Evolutionary conservation across 2,113 vertebrate genomes (phyloP).

Genomic region (Eonycteris spelaea): DNA sequence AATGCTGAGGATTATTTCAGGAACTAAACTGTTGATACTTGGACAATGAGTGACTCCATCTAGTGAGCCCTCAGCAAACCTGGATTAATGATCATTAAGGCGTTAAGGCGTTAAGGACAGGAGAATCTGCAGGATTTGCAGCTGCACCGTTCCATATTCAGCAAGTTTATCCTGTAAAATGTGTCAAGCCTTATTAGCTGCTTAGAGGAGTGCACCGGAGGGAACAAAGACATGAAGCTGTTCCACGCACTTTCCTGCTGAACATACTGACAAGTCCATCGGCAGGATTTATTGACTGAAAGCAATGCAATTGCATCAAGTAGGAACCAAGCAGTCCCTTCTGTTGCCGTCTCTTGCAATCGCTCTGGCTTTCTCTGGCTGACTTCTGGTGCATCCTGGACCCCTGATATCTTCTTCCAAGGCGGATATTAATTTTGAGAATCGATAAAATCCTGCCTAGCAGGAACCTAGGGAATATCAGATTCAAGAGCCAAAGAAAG

Average conservation of each 20-base stretch:
- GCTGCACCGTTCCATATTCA: not conserved
- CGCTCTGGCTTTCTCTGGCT: not conserved
- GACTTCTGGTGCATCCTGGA: not conserved
- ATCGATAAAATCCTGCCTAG: not conserved
- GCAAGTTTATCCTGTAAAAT: not conserved
- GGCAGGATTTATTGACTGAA: not conserved
- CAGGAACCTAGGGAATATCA: not conserved
- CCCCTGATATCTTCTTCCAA: not conserved
- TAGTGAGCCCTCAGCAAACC: not conserved
- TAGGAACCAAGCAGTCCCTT: not conserved
- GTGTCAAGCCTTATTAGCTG: not conserved
- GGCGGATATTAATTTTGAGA: slow-evolving; percentile 15
- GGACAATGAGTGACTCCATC: not conserved
- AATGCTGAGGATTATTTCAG: not conserved
- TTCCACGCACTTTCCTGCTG: not conserved
- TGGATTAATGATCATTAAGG: not conserved
- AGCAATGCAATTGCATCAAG: not conserved
- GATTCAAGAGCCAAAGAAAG: not conserved
- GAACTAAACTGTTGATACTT: not conserved
- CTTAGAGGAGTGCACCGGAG: not conserved
- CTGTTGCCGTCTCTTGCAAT: not conserved
- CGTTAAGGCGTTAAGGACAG: not conserved
- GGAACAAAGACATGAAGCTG: not conserved
- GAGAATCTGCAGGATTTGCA: not conserved
- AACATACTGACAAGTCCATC: not conserved